Evolutionary conservation across 1,140 invertebrate species (phyloP).

Genomic region (Megalopta genalis): DNA sequence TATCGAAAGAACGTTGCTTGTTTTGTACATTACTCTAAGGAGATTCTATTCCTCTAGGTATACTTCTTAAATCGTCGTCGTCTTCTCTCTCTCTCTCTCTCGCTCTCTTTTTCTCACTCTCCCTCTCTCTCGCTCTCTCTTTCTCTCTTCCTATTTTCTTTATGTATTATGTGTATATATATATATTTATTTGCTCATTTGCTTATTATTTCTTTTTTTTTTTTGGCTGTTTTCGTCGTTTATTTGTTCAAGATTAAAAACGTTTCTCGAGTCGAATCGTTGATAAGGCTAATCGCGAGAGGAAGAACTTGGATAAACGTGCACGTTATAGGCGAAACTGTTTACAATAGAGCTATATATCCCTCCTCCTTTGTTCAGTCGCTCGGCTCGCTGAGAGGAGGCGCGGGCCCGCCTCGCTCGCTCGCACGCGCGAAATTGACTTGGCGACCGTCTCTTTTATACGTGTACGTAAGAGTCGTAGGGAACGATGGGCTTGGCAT

Average conservation of each 20-base stretch:
- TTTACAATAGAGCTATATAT: neutral
- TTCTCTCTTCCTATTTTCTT: no score
- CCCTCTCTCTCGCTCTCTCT: no score
- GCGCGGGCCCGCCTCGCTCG: no score
- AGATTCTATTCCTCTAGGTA: neutral
- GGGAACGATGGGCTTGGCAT: no score
- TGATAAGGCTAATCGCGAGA: constrained; percentile 30
- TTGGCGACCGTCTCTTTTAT: neutral
- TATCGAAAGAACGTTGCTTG: neutral
- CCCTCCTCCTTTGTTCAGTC: neutral
- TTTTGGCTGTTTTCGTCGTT: neutral
- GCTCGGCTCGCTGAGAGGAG: constrained; percentile 2
- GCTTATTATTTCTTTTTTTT: no score
- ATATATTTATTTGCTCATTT: neutral
- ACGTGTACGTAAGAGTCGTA: no score
- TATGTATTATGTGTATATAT: no score
- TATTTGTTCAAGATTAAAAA: constrained; percentile 9
- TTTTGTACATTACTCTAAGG: constrained; percentile 2
- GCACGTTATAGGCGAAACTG: constrained; percentile 12
- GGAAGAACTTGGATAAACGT: constrained; percentile 51
- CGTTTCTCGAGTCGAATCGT: constrained; percentile 18
- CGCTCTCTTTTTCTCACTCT: no score
- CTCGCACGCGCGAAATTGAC: constrained; percentile 23
- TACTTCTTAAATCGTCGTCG: no score
- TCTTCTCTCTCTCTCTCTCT: no score